Base-by-base conservation (phyloP, 2,888 invertebrate genomes). In the Hirtodrosophila confusa region DNA sequence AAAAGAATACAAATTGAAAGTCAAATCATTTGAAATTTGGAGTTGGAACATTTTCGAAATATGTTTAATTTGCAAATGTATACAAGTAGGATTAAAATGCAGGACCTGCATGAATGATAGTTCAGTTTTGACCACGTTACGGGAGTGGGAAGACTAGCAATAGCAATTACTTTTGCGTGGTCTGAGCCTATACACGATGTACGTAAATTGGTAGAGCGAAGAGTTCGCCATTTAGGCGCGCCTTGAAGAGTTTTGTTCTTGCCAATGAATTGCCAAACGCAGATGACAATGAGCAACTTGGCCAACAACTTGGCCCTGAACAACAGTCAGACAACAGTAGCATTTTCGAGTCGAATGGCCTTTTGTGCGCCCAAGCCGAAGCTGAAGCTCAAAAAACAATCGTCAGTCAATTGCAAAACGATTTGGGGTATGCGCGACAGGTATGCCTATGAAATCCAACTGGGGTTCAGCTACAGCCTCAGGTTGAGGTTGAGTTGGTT, bases 381-480 rank as follows among this genome's bases (percentile, higher is more conserved):
- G 50, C 39, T 11, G 35, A 10, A 51, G 44, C 33, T 57, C 23
- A 54, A 60, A 68, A 60, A 71, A 75, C 75, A 78, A 78, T 80
- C 84, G 84, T 88, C 84, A 84, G 88, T 83, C 84, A 88, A 87
- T 84, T 88, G 72, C 79, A 69, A 78, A 75, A 70, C 84, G 82
- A 85, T 85, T 84, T 78, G 74, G 87, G 69, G 82, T 86, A 85
- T 85, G 85, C 87, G 87, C 87, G 74, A 75, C 88, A 84, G 85
- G 85, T 85, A 85, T 85, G 86, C 72, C 86, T 80, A 85, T 80
- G 80, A 84, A 68, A 75, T 51, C 53, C 54, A 36, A 36, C 50
- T 40, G 51, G 49, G 50, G 44, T 11, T 43, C 40, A 43, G 53
- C 12, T 33, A 31, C 61, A 44, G 47, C 45, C 35, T 41, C 43